Evolutionary conservation across 1,140 invertebrate genomes (phyloP), one percentile per base, ranked within the genome.

Genomic region (Drosophila murphyi): DNA sequence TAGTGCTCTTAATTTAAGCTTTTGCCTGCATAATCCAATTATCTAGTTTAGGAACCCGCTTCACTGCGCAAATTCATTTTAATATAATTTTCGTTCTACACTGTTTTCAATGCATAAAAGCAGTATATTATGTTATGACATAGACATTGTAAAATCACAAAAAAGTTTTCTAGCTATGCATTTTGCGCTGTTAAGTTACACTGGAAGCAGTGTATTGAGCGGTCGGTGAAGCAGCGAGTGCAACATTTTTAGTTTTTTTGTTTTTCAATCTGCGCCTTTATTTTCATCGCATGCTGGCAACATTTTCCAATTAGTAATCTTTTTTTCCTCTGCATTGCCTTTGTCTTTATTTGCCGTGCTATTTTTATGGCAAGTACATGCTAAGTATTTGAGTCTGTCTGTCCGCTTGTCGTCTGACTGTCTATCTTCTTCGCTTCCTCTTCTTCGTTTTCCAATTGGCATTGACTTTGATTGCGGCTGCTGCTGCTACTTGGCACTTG

Each of bases 301-400:
- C 60, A 73, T 85, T 73, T 85, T 85, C 69, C 82, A 88, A 87
- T 88, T 82, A 82, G 82, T 63, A 71, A 78, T 82, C 63, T 73
- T 50, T 57, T 57, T 71, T 47, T 32, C 12, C 39, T 47, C 62
- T 65, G 51, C 39, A 45, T 56, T 76, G 61, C 70, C 70, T 76
- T 79, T 82, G 64, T 73, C 56, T 73, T 61, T 55, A 76, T 76
- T 76, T 67, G 61, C 71, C 69, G 63, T 79, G 61, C 71, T 74
- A 67, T 79, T 79, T 73, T 61, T 68, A 73, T 73, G 50, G 43
- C 64, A 68, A 69, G 64, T 60, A 69, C 43, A 61, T 55, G 71
- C 64, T 69, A 69, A 69, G 45, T 60, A 39, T 39, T 29, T 41
- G 6, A 5, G 3, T 47, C 28, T 20, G 28, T 10, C 28, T 6